Evolutionary conservation across 2,888 invertebrate genomes (phyloP), one percentile per base, ranked within the genome.

Genomic region (Eupithecia subfuscata): DNA sequence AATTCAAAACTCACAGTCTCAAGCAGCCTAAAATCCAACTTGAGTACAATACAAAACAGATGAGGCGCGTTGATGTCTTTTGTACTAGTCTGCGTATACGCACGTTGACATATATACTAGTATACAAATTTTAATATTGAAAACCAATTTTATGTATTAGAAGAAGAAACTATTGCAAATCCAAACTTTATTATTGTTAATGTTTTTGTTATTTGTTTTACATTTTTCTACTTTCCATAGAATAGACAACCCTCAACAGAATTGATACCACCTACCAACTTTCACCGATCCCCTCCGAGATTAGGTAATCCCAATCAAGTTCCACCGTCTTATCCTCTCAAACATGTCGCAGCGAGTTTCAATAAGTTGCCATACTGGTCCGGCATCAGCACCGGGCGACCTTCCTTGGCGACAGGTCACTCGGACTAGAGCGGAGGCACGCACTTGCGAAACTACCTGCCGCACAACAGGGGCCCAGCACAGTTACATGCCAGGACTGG

Each of bases 401-500:
- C 92, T 92, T 92, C 91, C 91, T 84, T 83, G 88, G 91, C 89
- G 92, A 92, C 92, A 91, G 92, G 91, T 92, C 92, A 91, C 85
- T 82, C 86, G 84, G 84, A 88, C 88, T 90, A 88, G 91, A 88
- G 84, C 87, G 84, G 87, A 82, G 82, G 76, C 80, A 82, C 81
- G 81, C 84, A 77, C 84, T 87, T 86, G 84, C 83, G 83, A 86
- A 84, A 87, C 80, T 82, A 82, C 82, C 83, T 82, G 82, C 79
- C 72, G 25, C 25, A 4, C 25, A 43, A 25, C 40, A 60, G 70
- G n/a, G 34, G 48, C 45, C 68, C 56, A 52, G 30, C 30, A 48
- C 64, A 74, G 69, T 43, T 64, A 63, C 3, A 8, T 60, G 30
- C 48, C 71, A 69, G 64, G 64, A 64, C 30, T 8, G 4, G 34